A percentile compares a stretch with the other conserved stretches of the same genome.
phyloP scores from a whole-genome alignment of 1,140 invertebrate genomes.

The Stegodyphus dumicola region DNA sequence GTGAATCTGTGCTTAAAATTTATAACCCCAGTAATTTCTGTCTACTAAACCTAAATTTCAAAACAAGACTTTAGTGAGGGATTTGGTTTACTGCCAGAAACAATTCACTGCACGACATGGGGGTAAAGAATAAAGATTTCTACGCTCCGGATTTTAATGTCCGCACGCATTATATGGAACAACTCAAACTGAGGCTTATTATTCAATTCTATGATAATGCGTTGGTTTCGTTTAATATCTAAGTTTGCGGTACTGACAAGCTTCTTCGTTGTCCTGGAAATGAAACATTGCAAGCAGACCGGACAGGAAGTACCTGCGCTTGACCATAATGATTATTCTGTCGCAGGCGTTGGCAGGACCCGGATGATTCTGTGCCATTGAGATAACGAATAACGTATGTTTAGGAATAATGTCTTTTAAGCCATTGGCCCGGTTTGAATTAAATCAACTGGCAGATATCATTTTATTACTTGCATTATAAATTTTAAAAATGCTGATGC shows the following conservation, averaged over 20 bases:
- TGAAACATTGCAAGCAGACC: conserved; percentile 4
- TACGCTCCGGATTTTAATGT: conserved; percentile 25
- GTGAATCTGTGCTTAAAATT: conserved; percentile 9
- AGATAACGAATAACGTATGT: background rate
- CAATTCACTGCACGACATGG: conserved; percentile 14
- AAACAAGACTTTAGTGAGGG: conserved; percentile 10
- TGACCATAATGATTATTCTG: background rate
- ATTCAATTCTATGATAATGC: conserved; percentile 41
- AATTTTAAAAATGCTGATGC: no score
- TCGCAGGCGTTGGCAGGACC: background rate
- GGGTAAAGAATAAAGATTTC: conserved; percentile 25
- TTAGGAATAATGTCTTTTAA: background rate
- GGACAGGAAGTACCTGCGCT: background rate
- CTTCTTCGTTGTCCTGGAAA: background rate
- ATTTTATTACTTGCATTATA: no score
- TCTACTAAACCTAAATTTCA: conserved; percentile 11
- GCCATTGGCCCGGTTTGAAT: no score
- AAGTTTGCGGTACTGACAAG: background rate
- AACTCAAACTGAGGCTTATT: conserved; percentile 10
- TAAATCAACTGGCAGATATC: no score
- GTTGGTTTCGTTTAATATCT: conserved; percentile 21
- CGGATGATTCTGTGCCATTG: no score
- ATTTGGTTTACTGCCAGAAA: conserved; percentile 7
- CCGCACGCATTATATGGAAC: conserved; percentile 3
- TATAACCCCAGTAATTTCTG: conserved; percentile 19